Base-by-base conservation (phyloP, 1,140 invertebrate genomes). In the Neodiprion virginianus region DNA sequence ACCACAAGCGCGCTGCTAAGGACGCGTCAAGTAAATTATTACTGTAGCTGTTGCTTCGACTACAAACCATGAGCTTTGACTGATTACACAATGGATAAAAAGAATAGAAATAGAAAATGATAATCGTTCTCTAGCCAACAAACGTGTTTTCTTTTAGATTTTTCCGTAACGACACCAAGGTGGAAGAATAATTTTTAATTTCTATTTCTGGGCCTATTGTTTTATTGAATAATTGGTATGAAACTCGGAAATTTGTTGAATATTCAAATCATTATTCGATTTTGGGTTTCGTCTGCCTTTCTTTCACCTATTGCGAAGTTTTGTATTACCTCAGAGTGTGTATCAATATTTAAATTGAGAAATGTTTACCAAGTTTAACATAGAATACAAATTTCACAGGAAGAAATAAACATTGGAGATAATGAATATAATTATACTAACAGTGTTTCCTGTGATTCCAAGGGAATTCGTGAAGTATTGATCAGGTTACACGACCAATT, bases 401-500 rank as follows among this genome's bases (percentile, higher is more conserved):
- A 69, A 48, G 17, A 8, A 69, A 5, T 12, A 73, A 72, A 14
- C 65, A n/a, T 53, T 69, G 53, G 53, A 61, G 53, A 61, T 8
- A 61, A 61, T 61, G 4, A 61, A 17, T 61, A 61, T 17, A 61
- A 61, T 61, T 14, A 61, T 14, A 61, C 53, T 8, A 17, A 78
- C n/a, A 74, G 4, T 48, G 72, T 71, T 23, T 48, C 67, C 66
- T 72, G 73, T 71, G 48, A 65, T 69, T 23, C 49, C 5, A 81
- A 80, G 17, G 78, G 79, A 21, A 84, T 83, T 72, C 69, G 72
- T 72, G 83, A 87, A 50, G 85, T 90, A 21, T 80, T 90, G 14
- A 79, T 80, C 11, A 89, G 88, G 76, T 78, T 90, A 66, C 87
- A 90, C 72, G 79, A 87, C 76, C 85, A 90, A 73, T 90, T 89